Base-by-base conservation (phyloP, 2,888 invertebrate species). In the Teleiodes luculella region DNA sequence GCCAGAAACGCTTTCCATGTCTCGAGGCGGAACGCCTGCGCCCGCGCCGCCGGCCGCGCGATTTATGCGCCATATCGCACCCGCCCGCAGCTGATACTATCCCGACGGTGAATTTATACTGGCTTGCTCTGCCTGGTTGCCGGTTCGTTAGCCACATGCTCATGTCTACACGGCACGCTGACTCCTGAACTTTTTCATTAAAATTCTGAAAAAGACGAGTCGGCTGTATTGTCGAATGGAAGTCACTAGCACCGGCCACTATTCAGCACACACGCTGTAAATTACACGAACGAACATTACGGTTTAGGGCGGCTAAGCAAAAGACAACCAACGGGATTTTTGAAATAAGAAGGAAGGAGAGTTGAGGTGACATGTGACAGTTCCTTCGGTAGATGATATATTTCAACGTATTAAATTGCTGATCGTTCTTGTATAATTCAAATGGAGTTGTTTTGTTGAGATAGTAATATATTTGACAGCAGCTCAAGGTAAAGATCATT, bases 1-100 rank as follows among this genome's bases (percentile, higher is more conserved):
- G 72, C 71, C 72, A 74, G 79, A 80, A 80, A 80, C 72, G 78
- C 77, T 83, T 81, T 82, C 80, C 82, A 79, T 78, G 79, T 81
- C 71, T 75, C 80, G 75, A 80, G 76, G 76, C 78, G 80, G 78
- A 80, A 79, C 73, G 74, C 62, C 56, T 59, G 62, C 58, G 43
- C 43, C 28, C 66, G 66, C 56, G 59, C 62, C 58, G 43, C 43
- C 24, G 66, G 66, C 56, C 62, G 68, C 56, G 66, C 68, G 74
- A 79, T 81, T 80, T 80, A 80, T 81, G 71, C 68, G 64, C 67
- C 61, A 66, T 70, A 73, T 68, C 68, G 70, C 64, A 45, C 24
- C 20, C 24, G 67, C 66, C 56, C 62, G 68, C 56, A 72, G 74
- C 61, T 62, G 72, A 72, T 78, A 74, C 70, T 62, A 76, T 75